Percentiles rank a stretch among this genome's conserved stretches.
Evolutionary conservation across 1,140 invertebrate species (phyloP).

Genomic region (Anastrepha ludens): DNA sequence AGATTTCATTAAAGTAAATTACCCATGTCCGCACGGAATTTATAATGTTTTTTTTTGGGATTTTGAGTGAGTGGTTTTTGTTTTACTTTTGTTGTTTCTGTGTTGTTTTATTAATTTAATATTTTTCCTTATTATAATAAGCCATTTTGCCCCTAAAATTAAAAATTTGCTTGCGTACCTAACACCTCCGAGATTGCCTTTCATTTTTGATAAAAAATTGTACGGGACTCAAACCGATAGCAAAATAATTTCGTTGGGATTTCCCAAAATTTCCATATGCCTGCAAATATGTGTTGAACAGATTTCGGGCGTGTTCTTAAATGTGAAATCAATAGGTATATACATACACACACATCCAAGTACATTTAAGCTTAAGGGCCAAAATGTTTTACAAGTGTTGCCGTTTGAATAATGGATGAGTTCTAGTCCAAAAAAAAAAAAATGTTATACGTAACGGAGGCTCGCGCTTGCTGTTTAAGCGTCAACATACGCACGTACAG

Average conservation of each 20-base stretch:
- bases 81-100: neutral
- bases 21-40: neutral
- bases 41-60: neutral
- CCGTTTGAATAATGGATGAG: neutral
- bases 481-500: neutral
- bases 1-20: conserved; percentile 11
- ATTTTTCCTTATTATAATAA: conserved; percentile 16
- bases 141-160: neutral
- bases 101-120: neutral
- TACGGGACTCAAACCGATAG: neutral
- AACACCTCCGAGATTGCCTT: neutral
- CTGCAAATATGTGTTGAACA: neutral
- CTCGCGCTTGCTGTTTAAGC: neutral
- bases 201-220: neutral
- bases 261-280: conserved; percentile 17
- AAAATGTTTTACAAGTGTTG: neutral
- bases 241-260: neutral
- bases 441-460: neutral
- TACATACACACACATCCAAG: neutral
- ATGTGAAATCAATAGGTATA: neutral
- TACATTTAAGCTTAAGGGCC: neutral
- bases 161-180: neutral
- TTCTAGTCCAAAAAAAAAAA: neutral
- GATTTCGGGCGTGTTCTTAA: neutral
- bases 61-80: neutral